Base-by-base conservation (phyloP, 2,113 vertebrate genomes). In the Rostratula benghalensis region DNA sequence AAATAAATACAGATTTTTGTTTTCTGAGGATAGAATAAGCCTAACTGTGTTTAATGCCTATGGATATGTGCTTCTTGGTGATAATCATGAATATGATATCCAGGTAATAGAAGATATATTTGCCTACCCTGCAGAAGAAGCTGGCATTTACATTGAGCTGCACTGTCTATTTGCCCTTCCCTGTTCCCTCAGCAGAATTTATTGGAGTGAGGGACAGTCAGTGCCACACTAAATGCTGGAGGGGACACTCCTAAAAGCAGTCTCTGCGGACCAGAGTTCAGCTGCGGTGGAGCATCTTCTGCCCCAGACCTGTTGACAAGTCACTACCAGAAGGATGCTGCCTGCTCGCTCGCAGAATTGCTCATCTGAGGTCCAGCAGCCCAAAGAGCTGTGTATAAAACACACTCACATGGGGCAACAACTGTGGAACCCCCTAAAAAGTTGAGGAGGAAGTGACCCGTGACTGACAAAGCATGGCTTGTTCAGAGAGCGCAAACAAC, bases 381-480 rank as follows among this genome's bases (percentile, higher is more conserved):
- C 23, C 30, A 48, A 64, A 13, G 14, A 61, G 7, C 35, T 78
- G 35, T 3, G 23, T 43, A 30, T 61, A 46, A 80, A 93, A 41
- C 25, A 65, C 11, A 45, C 14, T 71, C 23, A 51, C 14, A 7
- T 7, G 6, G 17, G 18, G 10, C 21, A 76, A 12, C 3, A 17
- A 12, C 22, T 12, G 33, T 17, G 16, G 6, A 74, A 23, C 14
- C 23, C 37, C 21, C 30, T 48, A 33, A 74, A 41, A 67, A 65
- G 8, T 1, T 24, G 15, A 20, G 8, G 56, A 17, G 53, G 73
- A 81, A 89, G 43, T 71, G 54, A 76, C 10, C 22, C 0, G 0
- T 79, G 74, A 53, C 50, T 84, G 54, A 12, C 45, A 65, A 89
- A 84, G 28, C 28, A 20, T 75, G 50, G 9, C 84, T 69, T 90